phyloP scores from a whole-genome alignment of 2,113 vertebrate species.

The Eonycteris spelaea region DNA sequence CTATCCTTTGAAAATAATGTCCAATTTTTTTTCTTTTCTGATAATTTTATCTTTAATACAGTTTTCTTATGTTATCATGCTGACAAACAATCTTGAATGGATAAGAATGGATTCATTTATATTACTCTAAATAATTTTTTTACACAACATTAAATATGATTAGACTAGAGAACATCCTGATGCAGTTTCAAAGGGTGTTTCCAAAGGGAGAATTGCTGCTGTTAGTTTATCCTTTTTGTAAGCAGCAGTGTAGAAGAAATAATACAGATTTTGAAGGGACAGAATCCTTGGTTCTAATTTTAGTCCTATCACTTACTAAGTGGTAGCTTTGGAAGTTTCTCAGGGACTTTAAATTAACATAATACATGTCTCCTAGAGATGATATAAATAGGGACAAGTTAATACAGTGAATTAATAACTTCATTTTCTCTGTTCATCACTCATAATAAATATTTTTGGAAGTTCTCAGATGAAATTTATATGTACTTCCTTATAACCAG shows the following conservation, averaged over 20 bases:
- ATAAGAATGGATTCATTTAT: neutral
- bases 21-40: neutral
- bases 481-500: neutral
- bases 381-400: neutral
- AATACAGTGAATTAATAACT: neutral
- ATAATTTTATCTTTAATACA: neutral
- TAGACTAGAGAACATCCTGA: neutral
- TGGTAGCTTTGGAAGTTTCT: neutral
- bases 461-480: neutral
- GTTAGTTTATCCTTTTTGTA: neutral
- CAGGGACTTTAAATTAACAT: neutral
- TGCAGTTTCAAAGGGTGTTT: neutral
- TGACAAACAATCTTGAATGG: neutral
- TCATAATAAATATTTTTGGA: neutral
- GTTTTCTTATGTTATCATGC: neutral
- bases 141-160: neutral
- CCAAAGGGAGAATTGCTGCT: neutral
- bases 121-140: neutral
- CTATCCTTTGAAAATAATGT: neutral
- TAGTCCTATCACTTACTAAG: neutral
- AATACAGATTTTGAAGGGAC: neutral
- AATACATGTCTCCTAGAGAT: neutral
- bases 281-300: neutral
- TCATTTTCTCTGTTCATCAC: neutral
- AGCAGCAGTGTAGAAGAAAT: neutral